These are phyloP conservation scores for Ochlodes sylvanus DNA, from an alignment of 2,888 invertebrate species.

Conservation along the genomic window DNA sequence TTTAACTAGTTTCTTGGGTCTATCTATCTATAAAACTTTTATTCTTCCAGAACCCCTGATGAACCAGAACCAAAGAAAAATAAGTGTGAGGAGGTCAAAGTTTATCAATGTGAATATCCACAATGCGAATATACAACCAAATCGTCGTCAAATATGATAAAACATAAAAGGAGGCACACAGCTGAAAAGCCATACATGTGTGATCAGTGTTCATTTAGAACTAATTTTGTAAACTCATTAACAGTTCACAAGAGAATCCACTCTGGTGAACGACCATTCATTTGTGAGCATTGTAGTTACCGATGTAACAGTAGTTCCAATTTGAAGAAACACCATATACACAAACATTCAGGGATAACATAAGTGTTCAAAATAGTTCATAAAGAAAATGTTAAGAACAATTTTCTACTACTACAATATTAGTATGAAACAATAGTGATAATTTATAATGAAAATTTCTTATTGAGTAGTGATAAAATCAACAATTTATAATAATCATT, in stretches of 20 bases:
- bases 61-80: constrained; percentile 70
- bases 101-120: constrained; percentile 73
- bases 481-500: too few relatives aligned
- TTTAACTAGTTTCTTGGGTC: too few relatives aligned
- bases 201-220: constrained; percentile 75
- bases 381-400: too few relatives aligned
- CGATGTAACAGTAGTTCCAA: constrained; percentile 79
- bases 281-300: constrained; percentile 69
- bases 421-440: too few relatives aligned
- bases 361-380: constrained; percentile 11
- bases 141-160: constrained; percentile 74
- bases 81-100: constrained; percentile 55
- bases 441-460: too few relatives aligned
- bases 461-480: too few relatives aligned
- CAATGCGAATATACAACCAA: constrained; percentile 84
- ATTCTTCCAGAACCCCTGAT: constrained; percentile 61
- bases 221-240: constrained; percentile 77
- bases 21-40: neutral
- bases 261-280: constrained; percentile 70
- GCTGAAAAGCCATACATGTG: constrained; percentile 76
- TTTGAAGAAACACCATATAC: constrained; percentile 73
- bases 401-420: too few relatives aligned
- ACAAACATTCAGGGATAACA: constrained; percentile 57
- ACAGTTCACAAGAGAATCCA: constrained; percentile 76
- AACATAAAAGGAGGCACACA: constrained; percentile 75